A percentile compares a stretch with the other conserved stretches of the same genome.
These are phyloP conservation scores for Argopecten irradians DNA, from an alignment of 1,140 invertebrate species.

Conservation along the genomic window DNA sequence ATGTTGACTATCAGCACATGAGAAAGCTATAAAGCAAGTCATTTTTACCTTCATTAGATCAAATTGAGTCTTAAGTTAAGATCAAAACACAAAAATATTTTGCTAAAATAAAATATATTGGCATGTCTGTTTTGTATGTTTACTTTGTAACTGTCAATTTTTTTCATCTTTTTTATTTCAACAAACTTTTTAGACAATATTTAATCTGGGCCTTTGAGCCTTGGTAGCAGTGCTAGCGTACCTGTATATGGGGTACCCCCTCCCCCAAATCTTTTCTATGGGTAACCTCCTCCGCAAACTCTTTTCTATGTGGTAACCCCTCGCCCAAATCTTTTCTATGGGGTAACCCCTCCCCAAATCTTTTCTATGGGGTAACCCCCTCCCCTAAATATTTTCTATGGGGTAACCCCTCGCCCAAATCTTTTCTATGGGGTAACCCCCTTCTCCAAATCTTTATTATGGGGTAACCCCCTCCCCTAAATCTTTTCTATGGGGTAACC, in stretches of 20 bases:
- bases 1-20: neutral
- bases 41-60: constrained; percentile 4
- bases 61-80: neutral
- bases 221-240: neutral
- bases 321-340: neutral
- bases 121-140: neutral
- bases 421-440: neutral
- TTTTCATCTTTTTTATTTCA: neutral
- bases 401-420: neutral
- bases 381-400: neutral
- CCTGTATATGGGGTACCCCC: no score
- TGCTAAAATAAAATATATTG: neutral
- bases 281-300: neutral
- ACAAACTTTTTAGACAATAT: neutral
- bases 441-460: neutral
- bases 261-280: neutral
- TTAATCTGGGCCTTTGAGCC: neutral
- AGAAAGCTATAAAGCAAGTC: neutral
- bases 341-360: neutral
- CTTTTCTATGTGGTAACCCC: no score
- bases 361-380: no score
- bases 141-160: neutral
- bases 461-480: no score
- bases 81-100: neutral
- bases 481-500: neutral